Evolutionary conservation across 1,140 invertebrate genomes (phyloP).

Genomic region (Hestina assimilis): DNA sequence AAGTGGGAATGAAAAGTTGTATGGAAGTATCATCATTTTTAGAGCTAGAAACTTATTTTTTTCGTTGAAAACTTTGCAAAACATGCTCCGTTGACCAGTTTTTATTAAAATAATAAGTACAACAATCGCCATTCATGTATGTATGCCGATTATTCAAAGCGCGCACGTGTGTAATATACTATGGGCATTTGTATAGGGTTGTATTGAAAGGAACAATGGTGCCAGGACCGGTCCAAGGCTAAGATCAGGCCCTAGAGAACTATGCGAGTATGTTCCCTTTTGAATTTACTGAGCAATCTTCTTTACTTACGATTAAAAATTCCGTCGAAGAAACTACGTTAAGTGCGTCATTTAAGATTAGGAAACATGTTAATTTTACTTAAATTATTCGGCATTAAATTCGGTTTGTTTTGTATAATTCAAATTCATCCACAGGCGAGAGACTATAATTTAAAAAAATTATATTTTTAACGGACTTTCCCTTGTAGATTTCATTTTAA

Average conservation of each 20-base stretch:
- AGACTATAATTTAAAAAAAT: too few relatives aligned
- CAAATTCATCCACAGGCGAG: too few relatives aligned
- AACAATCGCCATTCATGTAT: slow-evolving; percentile 16
- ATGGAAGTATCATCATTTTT: too few relatives aligned
- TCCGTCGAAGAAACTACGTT: not conserved
- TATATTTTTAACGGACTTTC: too few relatives aligned
- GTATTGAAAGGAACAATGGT: slow-evolving; percentile 22
- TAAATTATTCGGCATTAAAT: too few relatives aligned
- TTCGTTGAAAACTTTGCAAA: not conserved
- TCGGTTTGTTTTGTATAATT: too few relatives aligned
- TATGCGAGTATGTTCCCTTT: slow-evolving; percentile 11
- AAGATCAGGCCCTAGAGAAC: slow-evolving; percentile 10
- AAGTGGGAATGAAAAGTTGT: too few relatives aligned
- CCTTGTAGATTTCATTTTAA: too few relatives aligned
- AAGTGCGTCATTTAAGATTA: too few relatives aligned
- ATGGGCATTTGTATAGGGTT: slow-evolving; percentile 19
- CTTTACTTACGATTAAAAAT: not conserved
- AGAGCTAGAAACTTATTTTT: not conserved
- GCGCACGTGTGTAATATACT: slow-evolving; percentile 33
- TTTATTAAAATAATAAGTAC: slow-evolving; percentile 12
- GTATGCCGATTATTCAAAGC: slow-evolving; percentile 13
- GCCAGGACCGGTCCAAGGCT: slow-evolving; percentile 26
- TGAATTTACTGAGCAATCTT: slow-evolving; percentile 4
- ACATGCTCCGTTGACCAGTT: slow-evolving; percentile 11
- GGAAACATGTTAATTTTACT: too few relatives aligned